Percentiles rank a stretch among this genome's conserved stretches.
These are phyloP conservation scores for Leptopilina syphax DNA, from an alignment of 2,888 invertebrate species.

Conservation along the genomic window DNA sequence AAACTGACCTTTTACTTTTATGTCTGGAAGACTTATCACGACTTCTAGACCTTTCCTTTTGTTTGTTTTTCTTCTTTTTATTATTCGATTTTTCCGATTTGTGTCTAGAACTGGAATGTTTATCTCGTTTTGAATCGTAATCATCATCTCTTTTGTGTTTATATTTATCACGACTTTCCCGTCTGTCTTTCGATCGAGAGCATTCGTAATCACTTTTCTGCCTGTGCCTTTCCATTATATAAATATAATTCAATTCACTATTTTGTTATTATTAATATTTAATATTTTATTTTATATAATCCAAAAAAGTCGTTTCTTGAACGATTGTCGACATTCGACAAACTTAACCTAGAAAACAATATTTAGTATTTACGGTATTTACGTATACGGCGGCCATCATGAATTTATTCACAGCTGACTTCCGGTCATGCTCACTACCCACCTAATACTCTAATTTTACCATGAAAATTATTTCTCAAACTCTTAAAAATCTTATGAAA, in stretches of 20 bases:
- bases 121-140: constrained; percentile 42
- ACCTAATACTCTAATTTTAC: neutral
- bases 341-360: constrained; percentile 15
- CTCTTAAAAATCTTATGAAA: neutral
- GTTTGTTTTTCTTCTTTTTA: constrained; percentile 24
- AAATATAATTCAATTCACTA: neutral
- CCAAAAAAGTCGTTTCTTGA: no score
- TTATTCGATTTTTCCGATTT: constrained; percentile 40
- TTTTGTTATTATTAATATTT: neutral
- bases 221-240: constrained; percentile 23
- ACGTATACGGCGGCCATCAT: constrained; percentile 6
- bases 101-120: constrained; percentile 42
- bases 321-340: no score
- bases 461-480: neutral
- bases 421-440: neutral
- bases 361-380: neutral
- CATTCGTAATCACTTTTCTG: constrained; percentile 17
- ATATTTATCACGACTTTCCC: constrained; percentile 51
- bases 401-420: constrained; percentile 2
- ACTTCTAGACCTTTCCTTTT: constrained; percentile 14
- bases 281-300: no score
- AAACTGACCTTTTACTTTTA: constrained; percentile 48
- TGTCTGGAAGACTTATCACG: constrained; percentile 14
- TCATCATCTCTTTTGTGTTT: constrained; percentile 43
- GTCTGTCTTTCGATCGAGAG: constrained; percentile 23